A percentile compares a stretch with the other conserved stretches of the same genome.
phyloP scores from a whole-genome alignment of 37 sponge, comb jelly and placozoan genomes.

The Halisarca cf. caerulea region DNA sequence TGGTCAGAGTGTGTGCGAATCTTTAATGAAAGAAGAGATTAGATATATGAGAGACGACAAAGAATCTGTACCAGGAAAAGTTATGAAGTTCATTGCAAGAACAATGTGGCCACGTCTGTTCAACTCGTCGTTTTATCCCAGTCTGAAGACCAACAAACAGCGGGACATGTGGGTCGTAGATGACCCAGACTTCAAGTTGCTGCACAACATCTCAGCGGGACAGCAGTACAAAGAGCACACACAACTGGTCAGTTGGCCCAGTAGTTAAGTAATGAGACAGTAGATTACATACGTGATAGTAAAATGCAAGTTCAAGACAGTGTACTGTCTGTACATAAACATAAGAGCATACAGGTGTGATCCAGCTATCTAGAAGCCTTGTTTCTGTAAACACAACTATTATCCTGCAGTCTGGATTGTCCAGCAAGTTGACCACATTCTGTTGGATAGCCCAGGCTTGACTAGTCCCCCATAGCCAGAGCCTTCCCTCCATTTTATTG shows the following conservation, averaged over 20 bases:
- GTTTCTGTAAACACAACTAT: no score
- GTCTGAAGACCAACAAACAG: not conserved
- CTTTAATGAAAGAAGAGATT: conserved; percentile 12
- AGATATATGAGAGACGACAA: conserved; percentile 21
- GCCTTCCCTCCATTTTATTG: no score
- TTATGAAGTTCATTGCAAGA: conserved; percentile 26
- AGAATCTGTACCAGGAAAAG: not conserved
- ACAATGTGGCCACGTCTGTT: conserved; percentile 13
- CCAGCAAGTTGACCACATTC: no score
- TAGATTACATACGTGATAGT: no score
- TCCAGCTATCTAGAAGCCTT: no score
- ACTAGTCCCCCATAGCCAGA: no score
- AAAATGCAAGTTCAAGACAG: no score
- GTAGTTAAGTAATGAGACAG: no score
- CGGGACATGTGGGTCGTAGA: conserved; percentile 86
- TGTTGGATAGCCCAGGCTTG: no score
- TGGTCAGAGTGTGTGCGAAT: conserved; percentile 76
- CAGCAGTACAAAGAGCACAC: conserved; percentile 69
- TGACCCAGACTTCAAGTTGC: conserved; percentile 72
- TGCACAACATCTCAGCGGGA: conserved; percentile 52
- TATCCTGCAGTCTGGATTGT: no score
- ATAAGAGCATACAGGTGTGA: no score
- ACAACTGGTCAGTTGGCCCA: conserved; percentile 52
- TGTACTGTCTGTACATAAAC: no score
- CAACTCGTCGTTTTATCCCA: not conserved